Percentiles rank a stretch among this genome's conserved stretches.
These are phyloP conservation scores for Centropyge bicolor DNA, from an alignment of 2,797 vertebrate genomes.

Conservation along the genomic window DNA sequence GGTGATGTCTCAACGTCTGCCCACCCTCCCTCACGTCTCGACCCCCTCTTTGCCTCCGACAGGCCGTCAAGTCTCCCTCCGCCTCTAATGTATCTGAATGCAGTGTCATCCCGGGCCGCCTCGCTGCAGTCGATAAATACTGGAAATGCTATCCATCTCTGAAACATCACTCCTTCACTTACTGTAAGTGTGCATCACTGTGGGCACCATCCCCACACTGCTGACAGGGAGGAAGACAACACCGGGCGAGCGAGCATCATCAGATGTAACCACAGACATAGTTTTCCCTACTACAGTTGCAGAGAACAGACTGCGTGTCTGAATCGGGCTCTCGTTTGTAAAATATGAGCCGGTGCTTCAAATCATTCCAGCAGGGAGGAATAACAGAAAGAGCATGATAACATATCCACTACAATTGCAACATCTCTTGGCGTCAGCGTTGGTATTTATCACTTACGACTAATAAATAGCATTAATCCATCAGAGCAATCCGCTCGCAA, in stretches of 20 bases:
- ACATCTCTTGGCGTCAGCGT: conserved; percentile 17
- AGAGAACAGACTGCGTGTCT: conserved; percentile 55
- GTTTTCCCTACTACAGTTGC: conserved; percentile 53
- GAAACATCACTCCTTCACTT: conserved; percentile 88
- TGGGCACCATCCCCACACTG: conserved; percentile 73
- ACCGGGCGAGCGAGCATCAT: conserved; percentile 69
- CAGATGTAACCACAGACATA: conserved; percentile 62
- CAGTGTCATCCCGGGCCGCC: conserved; percentile 73
- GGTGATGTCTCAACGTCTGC: conserved; percentile 76
- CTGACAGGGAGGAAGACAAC: conserved; percentile 81
- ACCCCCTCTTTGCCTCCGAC: conserved; percentile 55
- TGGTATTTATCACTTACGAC: conserved; percentile 33
- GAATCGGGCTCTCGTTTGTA: conserved; percentile 37
- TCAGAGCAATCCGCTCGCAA: conserved; percentile 3
- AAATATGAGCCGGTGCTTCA: conserved; percentile 52
- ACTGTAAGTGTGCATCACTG: conserved; percentile 85
- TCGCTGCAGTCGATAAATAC: conserved; percentile 84
- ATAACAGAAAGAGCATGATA: conserved; percentile 36
- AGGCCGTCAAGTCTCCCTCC: conserved; percentile 66
- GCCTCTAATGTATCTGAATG: conserved; percentile 85
- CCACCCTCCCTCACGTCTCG: conserved; percentile 61
- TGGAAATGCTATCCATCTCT: conserved; percentile 88
- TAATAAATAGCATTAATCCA: conserved; percentile 16
- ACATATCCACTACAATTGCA: conserved; percentile 26
- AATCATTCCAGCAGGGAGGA: conserved; percentile 37